These are phyloP conservation scores for Enteromius mattozi DNA, from an alignment of 2,797 vertebrate species.

Conservation along the genomic window DNA sequence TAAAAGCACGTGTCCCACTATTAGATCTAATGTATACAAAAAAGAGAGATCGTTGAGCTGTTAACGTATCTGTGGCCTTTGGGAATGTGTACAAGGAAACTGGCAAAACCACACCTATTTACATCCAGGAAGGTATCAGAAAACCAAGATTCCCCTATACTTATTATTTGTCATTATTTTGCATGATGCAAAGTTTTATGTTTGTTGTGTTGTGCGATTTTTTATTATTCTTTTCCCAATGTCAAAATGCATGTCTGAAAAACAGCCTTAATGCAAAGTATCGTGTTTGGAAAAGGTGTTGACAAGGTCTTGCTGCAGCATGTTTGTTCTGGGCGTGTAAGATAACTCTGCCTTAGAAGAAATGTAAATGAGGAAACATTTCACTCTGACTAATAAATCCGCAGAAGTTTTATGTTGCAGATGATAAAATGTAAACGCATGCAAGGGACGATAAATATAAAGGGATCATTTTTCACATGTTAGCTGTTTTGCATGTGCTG, in stretches of 20 bases:
- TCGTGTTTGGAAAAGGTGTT: background rate
- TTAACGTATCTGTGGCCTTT: background rate
- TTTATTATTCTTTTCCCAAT: background rate
- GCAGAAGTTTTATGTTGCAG: background rate
- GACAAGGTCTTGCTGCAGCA: conserved; percentile 6
- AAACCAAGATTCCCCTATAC: background rate
- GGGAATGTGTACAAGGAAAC: background rate
- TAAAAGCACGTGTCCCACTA: background rate
- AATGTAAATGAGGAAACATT: conserved; percentile 20
- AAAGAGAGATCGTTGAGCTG: background rate
- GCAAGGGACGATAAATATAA: background rate
- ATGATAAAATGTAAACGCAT: conserved; percentile 9
- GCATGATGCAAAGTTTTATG: background rate
- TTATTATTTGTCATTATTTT: background rate
- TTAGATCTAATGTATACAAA: background rate
- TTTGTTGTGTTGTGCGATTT: background rate
- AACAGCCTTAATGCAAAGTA: background rate
- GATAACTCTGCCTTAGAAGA: background rate
- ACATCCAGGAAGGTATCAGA: background rate
- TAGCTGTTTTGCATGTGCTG: conserved; percentile 18
- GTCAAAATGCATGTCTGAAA: background rate
- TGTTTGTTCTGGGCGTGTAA: background rate
- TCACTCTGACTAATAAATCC: background rate
- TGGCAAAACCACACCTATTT: background rate
- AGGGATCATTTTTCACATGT: background rate